phyloP scores from a whole-genome alignment of 2,888 invertebrate genomes.

The Lithophane ornitopus region DNA sequence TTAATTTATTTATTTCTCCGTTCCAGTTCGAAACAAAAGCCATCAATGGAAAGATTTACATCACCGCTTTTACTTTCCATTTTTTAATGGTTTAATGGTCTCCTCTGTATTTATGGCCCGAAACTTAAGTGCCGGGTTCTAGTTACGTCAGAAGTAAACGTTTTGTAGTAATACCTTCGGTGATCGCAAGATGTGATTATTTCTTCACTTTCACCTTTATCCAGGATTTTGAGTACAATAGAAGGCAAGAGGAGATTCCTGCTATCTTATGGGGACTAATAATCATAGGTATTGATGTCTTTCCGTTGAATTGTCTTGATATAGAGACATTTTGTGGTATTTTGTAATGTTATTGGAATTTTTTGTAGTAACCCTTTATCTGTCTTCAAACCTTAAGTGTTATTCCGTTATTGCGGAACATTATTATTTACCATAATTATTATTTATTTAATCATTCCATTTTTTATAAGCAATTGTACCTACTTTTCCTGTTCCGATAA shows the following conservation, averaged over 20 bases:
- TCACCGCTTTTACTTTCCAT: constrained; percentile 50
- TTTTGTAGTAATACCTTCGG: constrained; percentile 42
- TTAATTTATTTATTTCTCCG: constrained; percentile 44
- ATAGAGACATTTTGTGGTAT: background rate
- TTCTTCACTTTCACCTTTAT: constrained; percentile 68
- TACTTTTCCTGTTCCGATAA: no score
- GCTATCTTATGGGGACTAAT: constrained; percentile 16
- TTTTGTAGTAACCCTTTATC: no score
- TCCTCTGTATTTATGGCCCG: constrained; percentile 62
- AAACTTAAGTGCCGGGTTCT: constrained; percentile 71
- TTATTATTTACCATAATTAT: background rate
- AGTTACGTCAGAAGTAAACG: constrained; percentile 72
- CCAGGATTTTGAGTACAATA: constrained; percentile 26
- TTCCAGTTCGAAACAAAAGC: constrained; percentile 48
- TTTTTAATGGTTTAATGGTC: constrained; percentile 56
- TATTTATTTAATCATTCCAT: no score
- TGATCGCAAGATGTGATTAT: constrained; percentile 70
- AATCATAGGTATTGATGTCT: constrained; percentile 13
- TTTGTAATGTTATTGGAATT: constrained; percentile 3
- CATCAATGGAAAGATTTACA: constrained; percentile 34
- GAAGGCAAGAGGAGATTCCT: background rate
- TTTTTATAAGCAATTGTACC: no score
- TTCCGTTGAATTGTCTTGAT: background rate
- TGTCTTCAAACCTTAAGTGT: background rate
- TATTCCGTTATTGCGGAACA: background rate